Evolutionary conservation across 1,140 invertebrate species (phyloP), one percentile per base, ranked within the genome.

Genomic region (Portunus trituberculatus): DNA sequence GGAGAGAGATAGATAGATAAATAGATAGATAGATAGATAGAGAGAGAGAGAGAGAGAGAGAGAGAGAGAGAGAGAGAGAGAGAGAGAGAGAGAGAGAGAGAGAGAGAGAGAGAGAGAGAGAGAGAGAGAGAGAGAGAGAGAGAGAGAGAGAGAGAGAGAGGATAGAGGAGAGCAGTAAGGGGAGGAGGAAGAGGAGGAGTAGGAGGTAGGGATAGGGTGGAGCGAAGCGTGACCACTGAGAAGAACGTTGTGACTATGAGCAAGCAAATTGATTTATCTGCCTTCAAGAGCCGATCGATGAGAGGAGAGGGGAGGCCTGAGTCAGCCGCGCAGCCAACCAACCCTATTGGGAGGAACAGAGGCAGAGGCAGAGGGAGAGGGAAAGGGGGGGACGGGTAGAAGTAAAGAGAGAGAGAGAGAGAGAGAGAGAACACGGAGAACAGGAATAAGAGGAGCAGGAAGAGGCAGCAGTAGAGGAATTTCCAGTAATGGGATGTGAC

Each of bases 221-320:
- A 39, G 32, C 25, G 87, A 25, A 45, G 39, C 31, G 39, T n/a
- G 39, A 31, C 32, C 25, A 45, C 31, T 45, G 25, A 25, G 32
- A 89, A 14, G 25, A 46, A 39, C 25, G 39, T 10, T 12, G 52
- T 20, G 52, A 59, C 52, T 59, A 59, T 59, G 52, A 89, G 87
- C 87, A 89, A 89, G 46, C 87, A 89, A 89, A 89, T 89, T 89
- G 87, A 89, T 89, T 89, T 89, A 89, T 89, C 87, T 89, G 87
- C 87, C 87, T 89, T 89, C 87, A 89, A 46, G 87, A 89, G 87
- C 8, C 31, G 84, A 89, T 29, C 28, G 87, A 29, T 32, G 87
- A 89, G 87, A 46, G 87, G 28, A 39, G 87, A 46, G 25, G 25
- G 87, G 87, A 45, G 87, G 32, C 29, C 39, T n/a, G 46, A 46